Base-by-base conservation (phyloP, 1,140 invertebrate species). In the Diabrotica virgifera region DNA sequence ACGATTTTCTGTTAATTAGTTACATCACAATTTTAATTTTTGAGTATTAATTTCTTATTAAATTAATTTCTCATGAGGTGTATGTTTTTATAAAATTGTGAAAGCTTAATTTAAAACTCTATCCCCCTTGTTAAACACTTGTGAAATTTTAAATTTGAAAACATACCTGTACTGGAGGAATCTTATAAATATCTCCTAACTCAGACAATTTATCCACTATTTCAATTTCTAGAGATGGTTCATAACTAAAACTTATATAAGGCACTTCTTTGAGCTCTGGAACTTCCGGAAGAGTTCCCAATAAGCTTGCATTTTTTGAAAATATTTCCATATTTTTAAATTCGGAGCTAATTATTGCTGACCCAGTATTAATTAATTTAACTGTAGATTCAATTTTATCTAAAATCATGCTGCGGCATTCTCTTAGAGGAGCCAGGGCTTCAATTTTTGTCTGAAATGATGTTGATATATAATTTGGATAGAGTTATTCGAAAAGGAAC, bases 261-360 rank as follows among this genome's bases (percentile, higher is more conserved):
- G 74, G 73, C 68, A 76, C 74, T 72, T 74, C 69, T 70, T 72
- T 74, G 13, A 68, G 53, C 52, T 70, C 64, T 37, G 73, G 72
- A 8, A 74, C 67, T 62, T 69, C 72, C 6, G 74, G 74, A 36
- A 75, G 59, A 64, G 56, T 72, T 59, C 73, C 74, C 53, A 76
- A 62, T 8, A 59, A 13, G 35, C 55, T 69, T 11, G 70, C 67
- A 60, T 71, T 70, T 53, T 62, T 59, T 14, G 63, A 57, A 63
- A 76, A 73, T 54, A 60, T 40, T 14, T 52, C 57, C 6, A 69
- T 59, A 36, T 69, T 68, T 52, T 67, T 59, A 12, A 11, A 40
- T 7, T 24, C 38, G 5, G 24, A 24, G 40, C 64, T 59, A 14
- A 62, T 50, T 14, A 72, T 52, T 11, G 12, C 50, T 51, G 69